A percentile compares a stretch with the other conserved stretches of the same genome.
phyloP scores from a whole-genome alignment of 2,113 vertebrate genomes.

The Columba janthina region DNA sequence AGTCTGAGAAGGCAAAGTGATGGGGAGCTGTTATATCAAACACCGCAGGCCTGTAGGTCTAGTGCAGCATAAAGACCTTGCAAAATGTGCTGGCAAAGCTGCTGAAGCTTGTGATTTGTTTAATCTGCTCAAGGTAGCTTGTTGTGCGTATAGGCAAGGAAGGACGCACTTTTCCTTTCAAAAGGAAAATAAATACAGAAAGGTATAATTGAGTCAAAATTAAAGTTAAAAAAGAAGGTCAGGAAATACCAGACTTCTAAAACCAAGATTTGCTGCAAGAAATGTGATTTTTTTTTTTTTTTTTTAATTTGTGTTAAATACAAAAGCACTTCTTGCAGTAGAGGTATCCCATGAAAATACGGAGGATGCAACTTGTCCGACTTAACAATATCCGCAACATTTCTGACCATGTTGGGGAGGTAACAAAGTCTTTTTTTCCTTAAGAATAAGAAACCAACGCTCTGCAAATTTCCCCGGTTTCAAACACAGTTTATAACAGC shows the following conservation, averaged over 20 bases:
- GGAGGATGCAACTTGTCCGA: background rate
- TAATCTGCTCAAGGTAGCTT: background rate
- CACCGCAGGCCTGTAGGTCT: background rate
- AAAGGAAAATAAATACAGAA: constrained; percentile 1
- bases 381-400: background rate
- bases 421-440: background rate
- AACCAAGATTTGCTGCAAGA: background rate
- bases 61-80: background rate
- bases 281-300: background rate
- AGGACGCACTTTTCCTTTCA: background rate
- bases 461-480: background rate
- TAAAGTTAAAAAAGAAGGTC: background rate
- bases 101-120: background rate
- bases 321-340: background rate
- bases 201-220: background rate
- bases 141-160: background rate
- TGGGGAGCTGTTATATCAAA: background rate
- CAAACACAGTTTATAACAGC: background rate
- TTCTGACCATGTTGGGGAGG: background rate
- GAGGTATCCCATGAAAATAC: background rate
- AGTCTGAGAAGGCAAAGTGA: background rate
- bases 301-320: background rate
- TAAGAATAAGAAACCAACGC: background rate
- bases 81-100: constrained; percentile 18
- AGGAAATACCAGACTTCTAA: background rate